Conservation (phyloP, 2,113 vertebrate genomes). For the Salminus brasiliensis region DNA sequence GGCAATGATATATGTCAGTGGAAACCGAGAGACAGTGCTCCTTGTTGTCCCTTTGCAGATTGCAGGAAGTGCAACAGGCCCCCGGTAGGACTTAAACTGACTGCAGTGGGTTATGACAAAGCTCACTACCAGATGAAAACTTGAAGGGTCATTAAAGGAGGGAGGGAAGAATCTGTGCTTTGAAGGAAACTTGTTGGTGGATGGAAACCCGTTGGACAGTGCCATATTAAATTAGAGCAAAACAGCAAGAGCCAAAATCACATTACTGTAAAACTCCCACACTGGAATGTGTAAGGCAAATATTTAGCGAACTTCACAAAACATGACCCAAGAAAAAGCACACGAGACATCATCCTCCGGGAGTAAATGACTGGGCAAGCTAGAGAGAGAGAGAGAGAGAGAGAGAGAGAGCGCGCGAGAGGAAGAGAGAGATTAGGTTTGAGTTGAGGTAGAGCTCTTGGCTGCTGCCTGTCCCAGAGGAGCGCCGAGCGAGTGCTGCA, state of each 20-base stretch:
- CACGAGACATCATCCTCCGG: constrained; percentile 2
- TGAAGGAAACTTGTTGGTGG: background rate
- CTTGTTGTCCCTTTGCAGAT: too few species aligned
- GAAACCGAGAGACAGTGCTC: too few species aligned
- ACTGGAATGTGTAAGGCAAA: constrained; percentile 32
- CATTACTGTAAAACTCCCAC: background rate
- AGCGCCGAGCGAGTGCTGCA: constrained; percentile 45
- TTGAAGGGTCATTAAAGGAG: too few species aligned
- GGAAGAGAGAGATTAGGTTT: constrained; percentile 40
- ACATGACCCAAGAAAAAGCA: constrained; percentile 16
- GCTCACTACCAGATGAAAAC: too few species aligned
- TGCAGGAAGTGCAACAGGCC: too few species aligned
- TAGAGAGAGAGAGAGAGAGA: background rate
- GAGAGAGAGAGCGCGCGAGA: background rate
- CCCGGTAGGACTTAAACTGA: too few species aligned
- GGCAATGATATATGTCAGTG: too few species aligned
- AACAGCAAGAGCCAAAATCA: background rate
- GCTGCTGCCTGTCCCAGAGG: constrained; percentile 41
- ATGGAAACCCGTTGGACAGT: background rate
- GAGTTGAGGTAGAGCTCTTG: constrained; percentile 18
- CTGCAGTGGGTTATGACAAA: too few species aligned
- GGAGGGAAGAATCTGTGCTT: too few species aligned
- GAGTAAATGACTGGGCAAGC: constrained; percentile 1
- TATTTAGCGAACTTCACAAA: constrained; percentile 13
- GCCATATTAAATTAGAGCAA: background rate